Conservation (phyloP, 2,888 invertebrate genomes). For the Pasiphila rectangulata region DNA sequence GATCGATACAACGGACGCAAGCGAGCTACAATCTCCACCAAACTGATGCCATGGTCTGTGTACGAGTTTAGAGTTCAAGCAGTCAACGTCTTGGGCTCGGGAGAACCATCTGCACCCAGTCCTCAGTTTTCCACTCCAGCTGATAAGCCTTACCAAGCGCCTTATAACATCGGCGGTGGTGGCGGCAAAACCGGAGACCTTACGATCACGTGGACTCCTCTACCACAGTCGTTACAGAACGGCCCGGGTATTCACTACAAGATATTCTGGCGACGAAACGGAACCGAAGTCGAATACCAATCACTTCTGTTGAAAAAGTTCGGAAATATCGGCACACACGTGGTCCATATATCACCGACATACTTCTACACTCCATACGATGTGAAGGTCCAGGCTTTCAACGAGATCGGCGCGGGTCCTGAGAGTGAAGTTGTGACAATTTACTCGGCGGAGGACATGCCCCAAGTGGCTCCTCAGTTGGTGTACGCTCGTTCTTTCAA, state of each 20-base stretch:
- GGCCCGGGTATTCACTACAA: slow-evolving; percentile 94
- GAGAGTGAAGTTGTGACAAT: slow-evolving; percentile 87
- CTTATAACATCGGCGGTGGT: slow-evolving; percentile 92
- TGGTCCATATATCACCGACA: slow-evolving; percentile 86
- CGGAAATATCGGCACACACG: slow-evolving; percentile 89
- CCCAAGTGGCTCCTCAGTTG: slow-evolving; percentile 92
- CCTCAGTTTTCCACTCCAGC: slow-evolving; percentile 92
- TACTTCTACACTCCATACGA: slow-evolving; percentile 92
- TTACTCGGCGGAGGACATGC: slow-evolving; percentile 95
- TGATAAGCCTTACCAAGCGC: slow-evolving; percentile 88
- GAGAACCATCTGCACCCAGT: slow-evolving; percentile 90
- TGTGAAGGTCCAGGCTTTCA: slow-evolving; percentile 91
- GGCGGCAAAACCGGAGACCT: slow-evolving; percentile 98
- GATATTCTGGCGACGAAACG: slow-evolving; percentile 91
- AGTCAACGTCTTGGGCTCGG: slow-evolving; percentile 91
- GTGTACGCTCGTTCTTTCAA: slow-evolving; percentile 90
- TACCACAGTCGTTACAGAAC: slow-evolving; percentile 90
- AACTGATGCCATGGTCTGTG: slow-evolving; percentile 91
- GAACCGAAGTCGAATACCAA: slow-evolving; percentile 88
- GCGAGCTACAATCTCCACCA: slow-evolving; percentile 85
- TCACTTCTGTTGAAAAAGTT: slow-evolving; percentile 84
- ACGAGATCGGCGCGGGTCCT: slow-evolving; percentile 90
- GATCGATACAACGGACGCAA: slow-evolving; percentile 90
- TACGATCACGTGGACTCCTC: slow-evolving; percentile 92
- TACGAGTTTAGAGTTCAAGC: slow-evolving; percentile 95